Evolutionary conservation across 2,888 invertebrate genomes (phyloP).

Genomic region (Machimus rusticus): DNA sequence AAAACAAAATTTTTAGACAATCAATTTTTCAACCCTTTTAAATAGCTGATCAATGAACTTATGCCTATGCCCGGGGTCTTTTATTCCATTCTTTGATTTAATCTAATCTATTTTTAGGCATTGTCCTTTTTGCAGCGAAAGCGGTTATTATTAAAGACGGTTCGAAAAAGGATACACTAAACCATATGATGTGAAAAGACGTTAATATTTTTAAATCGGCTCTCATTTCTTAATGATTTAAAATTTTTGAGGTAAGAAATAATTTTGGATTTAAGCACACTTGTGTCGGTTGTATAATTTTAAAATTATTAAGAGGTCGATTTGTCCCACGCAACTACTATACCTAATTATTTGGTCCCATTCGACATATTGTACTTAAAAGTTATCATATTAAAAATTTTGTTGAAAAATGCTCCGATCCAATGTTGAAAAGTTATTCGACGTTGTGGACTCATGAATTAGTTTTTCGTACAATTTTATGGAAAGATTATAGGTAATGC

Average conservation of each 20-base stretch:
- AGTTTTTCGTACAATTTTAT: no score
- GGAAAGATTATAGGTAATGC: no score
- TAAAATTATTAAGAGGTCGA: no score
- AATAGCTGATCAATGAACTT: not conserved
- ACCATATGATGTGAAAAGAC: not conserved
- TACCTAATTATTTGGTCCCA: no score
- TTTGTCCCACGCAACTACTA: no score
- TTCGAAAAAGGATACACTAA: not conserved
- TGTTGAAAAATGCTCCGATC: no score
- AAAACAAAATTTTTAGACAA: not conserved
- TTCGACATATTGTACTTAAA: no score
- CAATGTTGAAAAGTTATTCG: no score
- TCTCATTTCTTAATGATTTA: not conserved
- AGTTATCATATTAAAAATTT: no score
- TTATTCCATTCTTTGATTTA: not conserved
- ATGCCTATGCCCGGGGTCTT: not conserved
- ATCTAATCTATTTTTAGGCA: not conserved
- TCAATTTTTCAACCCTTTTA: not conserved
- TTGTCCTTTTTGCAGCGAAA: not conserved
- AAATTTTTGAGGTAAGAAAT: not conserved
- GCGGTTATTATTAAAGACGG: not conserved
- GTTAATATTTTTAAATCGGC: not conserved
- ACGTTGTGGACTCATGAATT: no score
- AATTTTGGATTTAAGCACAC: not conserved
- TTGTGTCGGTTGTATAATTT: no score